Evolutionary conservation across 2,113 vertebrate genomes (phyloP), one percentile per base, ranked within the genome.

Genomic region (Sinocyclocheilus maitianheensis): DNA sequence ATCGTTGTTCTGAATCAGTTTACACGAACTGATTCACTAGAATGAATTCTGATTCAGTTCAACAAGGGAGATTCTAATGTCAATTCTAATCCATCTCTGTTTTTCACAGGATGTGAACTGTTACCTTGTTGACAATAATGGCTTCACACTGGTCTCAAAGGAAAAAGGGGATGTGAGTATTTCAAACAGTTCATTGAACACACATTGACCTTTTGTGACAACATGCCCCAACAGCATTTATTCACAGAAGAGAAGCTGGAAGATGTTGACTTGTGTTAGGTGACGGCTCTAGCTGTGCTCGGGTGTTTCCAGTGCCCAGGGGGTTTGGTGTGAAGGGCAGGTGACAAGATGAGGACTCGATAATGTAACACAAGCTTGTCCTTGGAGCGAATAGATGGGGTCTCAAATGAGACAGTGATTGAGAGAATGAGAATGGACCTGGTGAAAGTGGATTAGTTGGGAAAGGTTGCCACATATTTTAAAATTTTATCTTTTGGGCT

Each of bases 91-190:
- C 74, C 46, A 37, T 12, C 5, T 53, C 43, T 80, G 13, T 72
- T 74, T 80, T 83, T 43, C 76, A 76, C 94, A 99, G 98, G 95
- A 95, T 48, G 92, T 99, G 83, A 97, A 94, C 90, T 99, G 98
- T 90, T 98, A 96, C 84, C 89, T 99, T 86, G 89, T 99, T 0
- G 98, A 99, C 93, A 97, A 96, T 89, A 98, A 99, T 0, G 98
- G 97, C 62, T 99, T 99, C 93, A 94, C 96, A 48, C 34, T 98
- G 11, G 74, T 98, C 89, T 98, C 98, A 48, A 96, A 96, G 93
- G 92, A 95, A 24, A 90, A 92, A 72, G 93, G 92, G 7, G 96
- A 99, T 94, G 98, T 99, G 88, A 96, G 94, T 86, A 83, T 62
- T 62, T n/a, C 8, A 62, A n/a, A 62, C 8, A n/a, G 58, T 62